phyloP scores from a whole-genome alignment of 2,888 invertebrate genomes.

The Dilophus febrilis region DNA sequence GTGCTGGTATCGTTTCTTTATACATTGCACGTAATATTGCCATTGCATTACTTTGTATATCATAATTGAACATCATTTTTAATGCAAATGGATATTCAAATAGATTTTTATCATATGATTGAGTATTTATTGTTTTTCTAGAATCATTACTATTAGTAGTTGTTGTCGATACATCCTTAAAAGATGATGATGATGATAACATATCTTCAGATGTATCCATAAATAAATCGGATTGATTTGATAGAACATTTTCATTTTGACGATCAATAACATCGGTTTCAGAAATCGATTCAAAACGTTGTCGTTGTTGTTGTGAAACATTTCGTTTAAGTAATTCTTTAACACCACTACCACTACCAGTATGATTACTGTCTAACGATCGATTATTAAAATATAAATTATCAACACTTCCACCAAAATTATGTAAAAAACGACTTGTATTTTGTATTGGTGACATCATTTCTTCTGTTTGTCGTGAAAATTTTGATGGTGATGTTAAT shows the following conservation, averaged over 20 bases:
- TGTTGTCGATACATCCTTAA: too few species aligned
- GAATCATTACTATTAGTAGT: too few species aligned
- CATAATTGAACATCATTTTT: slow-evolving; percentile 87
- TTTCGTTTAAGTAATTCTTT: background rate
- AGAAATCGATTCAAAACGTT: slow-evolving; percentile 1
- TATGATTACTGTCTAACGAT: slow-evolving; percentile 14
- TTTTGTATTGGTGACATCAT: slow-evolving; percentile 27
- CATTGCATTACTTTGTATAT: slow-evolving; percentile 62
- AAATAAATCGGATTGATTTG: too few species aligned
- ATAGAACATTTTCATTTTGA: background rate
- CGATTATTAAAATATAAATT: slow-evolving; percentile 22
- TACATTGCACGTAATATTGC: slow-evolving; percentile 64
- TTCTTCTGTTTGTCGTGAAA: slow-evolving; percentile 10
- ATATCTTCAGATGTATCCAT: too few species aligned
- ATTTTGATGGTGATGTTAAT: background rate
- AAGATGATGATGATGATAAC: too few species aligned
- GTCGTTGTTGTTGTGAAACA: background rate
- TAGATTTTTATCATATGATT: slow-evolving; percentile 8
- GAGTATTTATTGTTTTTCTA: too few species aligned
- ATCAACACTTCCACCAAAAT: slow-evolving; percentile 27
- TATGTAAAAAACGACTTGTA: slow-evolving; percentile 27
- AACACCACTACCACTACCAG: background rate
- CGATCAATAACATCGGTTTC: background rate
- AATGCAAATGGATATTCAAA: slow-evolving; percentile 49
- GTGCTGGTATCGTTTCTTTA: slow-evolving; percentile 62